phyloP scores from a whole-genome alignment of 2,888 invertebrate species.

The Drosophila dives region DNA sequence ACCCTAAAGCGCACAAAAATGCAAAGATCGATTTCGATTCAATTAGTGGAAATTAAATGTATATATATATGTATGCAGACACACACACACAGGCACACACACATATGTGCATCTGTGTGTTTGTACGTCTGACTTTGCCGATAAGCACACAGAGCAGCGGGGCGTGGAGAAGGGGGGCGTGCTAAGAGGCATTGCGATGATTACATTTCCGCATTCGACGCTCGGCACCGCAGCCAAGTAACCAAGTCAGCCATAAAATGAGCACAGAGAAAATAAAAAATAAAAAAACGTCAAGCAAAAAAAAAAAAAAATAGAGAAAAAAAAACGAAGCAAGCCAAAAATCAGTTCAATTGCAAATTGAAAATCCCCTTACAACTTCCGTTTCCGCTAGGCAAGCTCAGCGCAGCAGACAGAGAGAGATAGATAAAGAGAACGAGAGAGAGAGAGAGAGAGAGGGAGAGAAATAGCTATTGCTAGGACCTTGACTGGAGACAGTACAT shows the following conservation, averaged over 20 bases:
- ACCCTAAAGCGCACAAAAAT: conserved; percentile 54
- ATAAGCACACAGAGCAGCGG: conserved; percentile 31
- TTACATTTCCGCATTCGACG: conserved; percentile 75
- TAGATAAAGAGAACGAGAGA: background rate
- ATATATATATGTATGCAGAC: conserved; percentile 57
- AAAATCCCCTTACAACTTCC: conserved; percentile 81
- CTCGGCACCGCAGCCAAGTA: conserved; percentile 63
- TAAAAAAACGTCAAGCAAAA: conserved; percentile 22
- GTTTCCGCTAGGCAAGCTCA: conserved; percentile 68
- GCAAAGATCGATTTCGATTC: conserved; percentile 80
- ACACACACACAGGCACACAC: conserved; percentile 6
- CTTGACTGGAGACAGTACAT: background rate
- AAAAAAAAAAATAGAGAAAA: conserved; percentile 10
- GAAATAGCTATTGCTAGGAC: conserved; percentile 3
- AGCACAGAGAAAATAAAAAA: conserved; percentile 48
- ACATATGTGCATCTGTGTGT: conserved; percentile 29
- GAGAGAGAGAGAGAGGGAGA: background rate
- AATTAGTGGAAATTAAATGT: conserved; percentile 81
- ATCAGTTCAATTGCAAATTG: conserved; percentile 81
- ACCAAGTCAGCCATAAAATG: conserved; percentile 80
- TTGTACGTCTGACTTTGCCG: conserved; percentile 57
- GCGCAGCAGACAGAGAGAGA: background rate
- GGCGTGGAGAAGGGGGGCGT: background rate
- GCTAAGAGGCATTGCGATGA: conserved; percentile 69
- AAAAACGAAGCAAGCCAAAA: conserved; percentile 68